These are phyloP conservation scores for Forbesichthys papilliferus DNA, from an alignment of 2,113 vertebrate species.

Conservation along the genomic window DNA sequence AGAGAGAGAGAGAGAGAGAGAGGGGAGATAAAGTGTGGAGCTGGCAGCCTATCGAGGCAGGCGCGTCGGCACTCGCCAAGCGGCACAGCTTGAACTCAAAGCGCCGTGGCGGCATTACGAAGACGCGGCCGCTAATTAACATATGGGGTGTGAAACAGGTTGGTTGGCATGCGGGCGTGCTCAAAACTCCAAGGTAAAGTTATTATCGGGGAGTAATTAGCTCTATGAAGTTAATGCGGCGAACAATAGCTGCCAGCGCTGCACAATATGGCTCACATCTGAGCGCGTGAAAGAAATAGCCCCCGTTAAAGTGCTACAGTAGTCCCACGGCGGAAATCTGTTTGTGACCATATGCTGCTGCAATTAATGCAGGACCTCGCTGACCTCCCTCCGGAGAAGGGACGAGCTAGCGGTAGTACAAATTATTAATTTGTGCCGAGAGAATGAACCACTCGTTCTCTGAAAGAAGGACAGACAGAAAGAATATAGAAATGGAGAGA, in stretches of 20 bases:
- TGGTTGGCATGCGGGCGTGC: constrained; percentile 93
- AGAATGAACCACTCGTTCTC: not conserved
- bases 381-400: constrained; percentile 95
- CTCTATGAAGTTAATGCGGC: constrained; percentile 99
- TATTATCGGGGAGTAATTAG: constrained; percentile 99
- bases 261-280: constrained; percentile 99
- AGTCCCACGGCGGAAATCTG: constrained; percentile 98
- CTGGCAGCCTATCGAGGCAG: constrained; percentile 90
- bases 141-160: constrained; percentile 99
- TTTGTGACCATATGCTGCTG: constrained; percentile 97
- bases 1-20: constrained; percentile 52
- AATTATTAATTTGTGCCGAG: constrained; percentile 79
- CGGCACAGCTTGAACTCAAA: constrained; percentile 99
- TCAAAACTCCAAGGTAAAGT: constrained; percentile 99
- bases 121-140: constrained; percentile 99
- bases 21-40: constrained; percentile 86
- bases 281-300: constrained; percentile 86
- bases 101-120: constrained; percentile 98
- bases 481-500: not conserved
- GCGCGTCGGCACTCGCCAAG: constrained; percentile 87
- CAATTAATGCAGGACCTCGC: constrained; percentile 97
- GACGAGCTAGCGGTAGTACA: constrained; percentile 83
- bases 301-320: constrained; percentile 85
- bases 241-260: constrained; percentile 99
- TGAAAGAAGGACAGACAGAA: constrained; percentile 21